A percentile compares a stretch with the other conserved stretches of the same genome.
These are phyloP conservation scores for Monomorium pharaonis DNA, from an alignment of 1,140 invertebrate genomes.

Conservation along the genomic window DNA sequence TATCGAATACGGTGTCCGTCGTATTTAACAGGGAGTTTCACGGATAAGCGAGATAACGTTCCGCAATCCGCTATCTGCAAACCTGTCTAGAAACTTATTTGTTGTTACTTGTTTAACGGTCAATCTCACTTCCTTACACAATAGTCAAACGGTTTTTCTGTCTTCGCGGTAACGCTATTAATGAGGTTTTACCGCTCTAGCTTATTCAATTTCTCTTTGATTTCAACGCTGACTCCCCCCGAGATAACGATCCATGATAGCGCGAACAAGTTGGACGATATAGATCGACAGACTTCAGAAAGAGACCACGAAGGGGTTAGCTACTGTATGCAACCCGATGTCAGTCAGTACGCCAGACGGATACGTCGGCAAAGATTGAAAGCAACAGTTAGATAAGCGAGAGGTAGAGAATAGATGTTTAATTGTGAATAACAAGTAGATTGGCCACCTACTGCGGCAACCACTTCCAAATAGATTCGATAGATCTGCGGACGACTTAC, in stretches of 20 bases:
- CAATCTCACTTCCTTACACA: slow-evolving; percentile 38
- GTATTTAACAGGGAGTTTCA: neutral
- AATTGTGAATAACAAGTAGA: slow-evolving; percentile 60
- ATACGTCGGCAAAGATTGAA: slow-evolving; percentile 65
- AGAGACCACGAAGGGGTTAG: slow-evolving; percentile 57
- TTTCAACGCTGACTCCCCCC: slow-evolving; percentile 31
- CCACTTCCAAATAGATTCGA: slow-evolving; percentile 21
- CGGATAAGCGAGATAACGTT: slow-evolving; percentile 27
- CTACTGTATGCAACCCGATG: slow-evolving; percentile 63
- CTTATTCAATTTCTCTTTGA: slow-evolving; percentile 47
- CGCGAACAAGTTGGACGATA: slow-evolving; percentile 33
- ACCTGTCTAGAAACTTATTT: neutral
- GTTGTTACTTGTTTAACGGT: slow-evolving; percentile 22
- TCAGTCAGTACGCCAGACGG: slow-evolving; percentile 57
- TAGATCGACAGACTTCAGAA: slow-evolving; percentile 65
- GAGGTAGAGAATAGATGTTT: slow-evolving; percentile 54
- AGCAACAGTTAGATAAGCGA: slow-evolving; percentile 60
- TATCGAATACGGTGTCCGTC: neutral
- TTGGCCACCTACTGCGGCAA: slow-evolving; percentile 3
- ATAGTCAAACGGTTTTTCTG: slow-evolving; percentile 9
- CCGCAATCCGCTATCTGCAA: neutral
- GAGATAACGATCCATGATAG: slow-evolving; percentile 69
- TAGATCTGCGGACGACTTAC: slow-evolving; percentile 21
- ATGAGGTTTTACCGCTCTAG: slow-evolving; percentile 38
- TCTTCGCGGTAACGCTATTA: slow-evolving; percentile 45